phyloP scores from a whole-genome alignment of 2,888 invertebrate species.

The Thera obeliscata region DNA sequence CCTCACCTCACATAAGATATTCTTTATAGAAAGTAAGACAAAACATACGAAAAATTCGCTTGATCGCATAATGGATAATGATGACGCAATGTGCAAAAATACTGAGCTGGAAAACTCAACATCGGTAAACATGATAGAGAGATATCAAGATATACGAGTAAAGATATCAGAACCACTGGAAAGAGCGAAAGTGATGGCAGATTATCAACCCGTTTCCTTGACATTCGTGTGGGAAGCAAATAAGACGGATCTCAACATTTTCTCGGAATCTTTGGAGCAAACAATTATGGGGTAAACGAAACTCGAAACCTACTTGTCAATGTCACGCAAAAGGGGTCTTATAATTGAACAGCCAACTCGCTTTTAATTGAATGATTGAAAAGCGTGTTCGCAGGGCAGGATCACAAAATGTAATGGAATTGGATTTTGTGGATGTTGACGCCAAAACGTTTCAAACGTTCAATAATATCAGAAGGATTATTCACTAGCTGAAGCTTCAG shows the following conservation, averaged over 20 bases:
- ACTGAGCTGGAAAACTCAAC: slow-evolving; percentile 23
- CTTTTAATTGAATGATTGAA: slow-evolving; percentile 6
- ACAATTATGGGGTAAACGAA: slow-evolving; percentile 12
- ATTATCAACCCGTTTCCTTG: slow-evolving; percentile 25
- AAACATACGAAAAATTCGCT: slow-evolving; percentile 3
- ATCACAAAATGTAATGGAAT: not conserved
- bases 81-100: slow-evolving; percentile 3
- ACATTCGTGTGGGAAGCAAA: not conserved
- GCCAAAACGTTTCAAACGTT: too few species aligned
- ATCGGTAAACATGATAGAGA: slow-evolving; percentile 19
- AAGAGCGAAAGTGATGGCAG: slow-evolving; percentile 40
- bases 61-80: slow-evolving; percentile 20
- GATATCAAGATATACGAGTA: too few species aligned
- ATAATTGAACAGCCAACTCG: slow-evolving; percentile 14
- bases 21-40: slow-evolving; percentile 3
- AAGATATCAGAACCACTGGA: slow-evolving; percentile 39
- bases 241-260: slow-evolving; percentile 4
- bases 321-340: not conserved
- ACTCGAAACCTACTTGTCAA: slow-evolving; percentile 6
- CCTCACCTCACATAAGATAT: slow-evolving; percentile 2
- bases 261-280: slow-evolving; percentile 3
- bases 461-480: too few species aligned
- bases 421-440: not conserved
- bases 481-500: too few species aligned
- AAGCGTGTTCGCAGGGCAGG: slow-evolving; percentile 1